These are phyloP conservation scores for Papilio helenus DNA, from an alignment of 1,140 invertebrate species.

Conservation along the genomic window DNA sequence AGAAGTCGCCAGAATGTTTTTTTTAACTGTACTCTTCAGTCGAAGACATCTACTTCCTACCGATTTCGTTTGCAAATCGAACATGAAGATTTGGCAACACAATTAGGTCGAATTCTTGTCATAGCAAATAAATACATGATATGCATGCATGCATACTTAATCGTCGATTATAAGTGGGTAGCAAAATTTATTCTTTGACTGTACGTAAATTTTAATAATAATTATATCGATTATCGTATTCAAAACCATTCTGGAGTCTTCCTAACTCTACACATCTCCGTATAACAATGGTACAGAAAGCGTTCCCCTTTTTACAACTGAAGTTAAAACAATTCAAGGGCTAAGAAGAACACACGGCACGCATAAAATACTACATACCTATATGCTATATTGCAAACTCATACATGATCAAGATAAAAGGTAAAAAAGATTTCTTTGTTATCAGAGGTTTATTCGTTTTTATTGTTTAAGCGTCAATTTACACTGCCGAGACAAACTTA, in stretches of 20 bases:
- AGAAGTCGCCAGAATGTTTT: too few species aligned
- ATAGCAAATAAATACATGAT: too few species aligned
- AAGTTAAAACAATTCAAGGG: not conserved
- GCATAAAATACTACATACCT: not conserved
- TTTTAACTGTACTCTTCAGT: too few species aligned
- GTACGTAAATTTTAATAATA: too few species aligned
- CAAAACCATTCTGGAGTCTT: not conserved
- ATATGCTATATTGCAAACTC: not conserved
- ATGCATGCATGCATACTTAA: too few species aligned
- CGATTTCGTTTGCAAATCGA: too few species aligned
- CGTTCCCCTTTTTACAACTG: not conserved
- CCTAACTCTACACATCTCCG: not conserved
- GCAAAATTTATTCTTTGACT: too few species aligned
- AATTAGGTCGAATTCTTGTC: too few species aligned
- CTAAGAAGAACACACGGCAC: conserved; percentile 2
- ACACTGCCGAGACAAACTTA: not conserved
- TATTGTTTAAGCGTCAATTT: not conserved
- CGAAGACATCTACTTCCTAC: too few species aligned
- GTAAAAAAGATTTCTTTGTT: not conserved
- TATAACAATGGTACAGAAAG: conserved; percentile 7
- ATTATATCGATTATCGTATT: too few species aligned
- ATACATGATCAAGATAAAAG: not conserved
- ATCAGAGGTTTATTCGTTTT: not conserved
- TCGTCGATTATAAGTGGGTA: too few species aligned
- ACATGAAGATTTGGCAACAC: too few species aligned